These are phyloP conservation scores for Aphelinus certus DNA, from an alignment of 1,140 invertebrate genomes.

Conservation along the genomic window DNA sequence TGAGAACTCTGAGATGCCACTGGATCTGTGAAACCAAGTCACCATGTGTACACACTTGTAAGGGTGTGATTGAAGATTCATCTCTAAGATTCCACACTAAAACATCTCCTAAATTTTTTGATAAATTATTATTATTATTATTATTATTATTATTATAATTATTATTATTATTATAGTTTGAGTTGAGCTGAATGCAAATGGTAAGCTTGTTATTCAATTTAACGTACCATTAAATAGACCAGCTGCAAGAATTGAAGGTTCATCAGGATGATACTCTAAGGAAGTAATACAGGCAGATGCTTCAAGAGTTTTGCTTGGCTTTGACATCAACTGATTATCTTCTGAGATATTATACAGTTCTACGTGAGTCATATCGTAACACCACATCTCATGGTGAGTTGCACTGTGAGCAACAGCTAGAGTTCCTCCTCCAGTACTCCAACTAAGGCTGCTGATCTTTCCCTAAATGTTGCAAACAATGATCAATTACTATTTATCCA, in stretches of 20 bases:
- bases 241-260: constrained; percentile 62
- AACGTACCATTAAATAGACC: constrained; percentile 60
- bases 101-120: constrained; percentile 56
- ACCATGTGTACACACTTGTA: constrained; percentile 55
- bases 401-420: constrained; percentile 55
- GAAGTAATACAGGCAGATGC: constrained; percentile 58
- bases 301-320: constrained; percentile 54
- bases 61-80: constrained; percentile 52
- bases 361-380: constrained; percentile 59
- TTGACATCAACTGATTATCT: constrained; percentile 51
- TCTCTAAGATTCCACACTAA: constrained; percentile 63
- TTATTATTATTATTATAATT: neutral
- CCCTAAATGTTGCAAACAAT: constrained; percentile 41
- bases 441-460: constrained; percentile 59
- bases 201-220: no score
- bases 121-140: neutral
- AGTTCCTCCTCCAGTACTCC: constrained; percentile 62
- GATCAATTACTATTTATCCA: no score
- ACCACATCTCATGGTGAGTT: constrained; percentile 60
- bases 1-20: constrained; percentile 55
- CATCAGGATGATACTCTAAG: constrained; percentile 59
- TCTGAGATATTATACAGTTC: constrained; percentile 58
- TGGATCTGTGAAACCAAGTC: constrained; percentile 57
- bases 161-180: no score
- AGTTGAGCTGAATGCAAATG: no score